Percentiles rank a stretch among this genome's conserved stretches.
phyloP scores from a whole-genome alignment of 2,113 vertebrate species.

The Formicarius rufipectus region DNA sequence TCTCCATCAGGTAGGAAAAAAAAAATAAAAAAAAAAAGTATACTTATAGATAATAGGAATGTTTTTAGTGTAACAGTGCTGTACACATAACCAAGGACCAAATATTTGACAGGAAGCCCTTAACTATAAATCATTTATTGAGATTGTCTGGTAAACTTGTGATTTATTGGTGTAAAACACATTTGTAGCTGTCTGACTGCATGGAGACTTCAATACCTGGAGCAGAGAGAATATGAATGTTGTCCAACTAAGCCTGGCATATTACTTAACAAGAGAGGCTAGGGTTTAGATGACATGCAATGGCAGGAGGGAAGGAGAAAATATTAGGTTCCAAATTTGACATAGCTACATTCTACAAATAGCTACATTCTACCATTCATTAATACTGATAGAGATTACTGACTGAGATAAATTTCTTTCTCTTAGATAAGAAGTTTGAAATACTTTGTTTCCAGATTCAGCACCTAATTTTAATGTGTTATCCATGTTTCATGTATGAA shows the following conservation, averaged over 20 bases:
- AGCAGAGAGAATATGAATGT: neutral
- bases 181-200: neutral
- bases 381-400: neutral
- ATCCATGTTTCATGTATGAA: rapidly evolving
- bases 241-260: neutral
- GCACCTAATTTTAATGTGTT: neutral
- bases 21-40: neutral
- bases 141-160: neutral
- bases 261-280: neutral
- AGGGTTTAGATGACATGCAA: neutral
- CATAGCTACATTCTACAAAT: neutral
- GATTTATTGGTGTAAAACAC: neutral
- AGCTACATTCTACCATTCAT: neutral
- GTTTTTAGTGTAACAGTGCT: neutral
- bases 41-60: neutral
- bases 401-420: neutral
- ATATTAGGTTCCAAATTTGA: neutral
- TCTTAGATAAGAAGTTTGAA: neutral
- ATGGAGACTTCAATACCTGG: neutral
- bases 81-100: neutral
- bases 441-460: neutral
- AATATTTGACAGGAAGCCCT: neutral
- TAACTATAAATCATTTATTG: neutral
- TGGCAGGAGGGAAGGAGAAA: neutral
- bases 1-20: neutral